These are phyloP conservation scores for Lutraria rhynchaena DNA, from an alignment of 1,140 invertebrate genomes.

Conservation along the genomic window DNA sequence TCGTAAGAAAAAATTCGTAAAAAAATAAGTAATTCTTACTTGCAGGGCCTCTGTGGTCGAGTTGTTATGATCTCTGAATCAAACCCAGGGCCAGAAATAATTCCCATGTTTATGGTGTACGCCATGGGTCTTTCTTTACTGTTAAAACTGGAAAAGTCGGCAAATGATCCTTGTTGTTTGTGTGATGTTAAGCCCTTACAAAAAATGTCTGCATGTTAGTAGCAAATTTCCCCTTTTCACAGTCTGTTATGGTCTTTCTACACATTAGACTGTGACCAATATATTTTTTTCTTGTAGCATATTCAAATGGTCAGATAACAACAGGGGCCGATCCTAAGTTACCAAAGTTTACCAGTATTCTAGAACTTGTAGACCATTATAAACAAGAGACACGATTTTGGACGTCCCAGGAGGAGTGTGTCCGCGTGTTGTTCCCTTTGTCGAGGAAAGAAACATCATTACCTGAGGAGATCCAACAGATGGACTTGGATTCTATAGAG, in stretches of 20 bases:
- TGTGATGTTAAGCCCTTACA: too few species aligned
- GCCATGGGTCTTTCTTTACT: too few species aligned
- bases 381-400: slow-evolving; percentile 41
- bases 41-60: too few species aligned
- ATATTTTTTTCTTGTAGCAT: slow-evolving; percentile 9
- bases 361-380: slow-evolving; percentile 41
- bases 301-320: slow-evolving; percentile 29
- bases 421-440: slow-evolving; percentile 48
- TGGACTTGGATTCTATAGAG: slow-evolving; percentile 55
- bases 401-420: slow-evolving; percentile 42
- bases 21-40: too few species aligned
- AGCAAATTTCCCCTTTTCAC: neutral
- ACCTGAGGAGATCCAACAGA: slow-evolving; percentile 48
- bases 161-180: too few species aligned
- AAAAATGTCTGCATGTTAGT: too few species aligned
- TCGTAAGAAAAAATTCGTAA: too few species aligned
- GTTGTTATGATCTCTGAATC: too few species aligned
- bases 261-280: neutral
- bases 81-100: too few species aligned
- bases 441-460: slow-evolving; percentile 47
- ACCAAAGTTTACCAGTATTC: slow-evolving; percentile 34
- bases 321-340: slow-evolving; percentile 43
- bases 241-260: neutral
- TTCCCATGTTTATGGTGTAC: too few species aligned
- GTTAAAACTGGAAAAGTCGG: too few species aligned